Base-by-base conservation (phyloP, 2,797 vertebrate genomes). In the Rallus crepitans region DNA sequence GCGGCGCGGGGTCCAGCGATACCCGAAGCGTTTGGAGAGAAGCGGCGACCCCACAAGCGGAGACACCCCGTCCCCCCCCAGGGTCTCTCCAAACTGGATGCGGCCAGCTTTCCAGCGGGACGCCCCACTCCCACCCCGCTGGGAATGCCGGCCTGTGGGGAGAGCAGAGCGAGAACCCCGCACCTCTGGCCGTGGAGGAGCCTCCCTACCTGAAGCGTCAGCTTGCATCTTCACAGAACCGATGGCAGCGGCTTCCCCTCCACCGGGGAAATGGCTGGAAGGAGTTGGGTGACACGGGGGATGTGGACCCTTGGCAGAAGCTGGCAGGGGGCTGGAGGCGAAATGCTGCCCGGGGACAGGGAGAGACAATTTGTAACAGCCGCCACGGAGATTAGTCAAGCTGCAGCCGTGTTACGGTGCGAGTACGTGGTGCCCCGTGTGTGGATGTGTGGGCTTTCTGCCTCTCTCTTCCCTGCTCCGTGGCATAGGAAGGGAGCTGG, bases 1-100 rank as follows among this genome's bases (percentile, higher is more conserved):
- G 35, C 35, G 31, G 45, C 6, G 4, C 6, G 1, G 56, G 11
- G 11, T 31, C 31, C 3, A 4, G 60, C 4, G 2, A 7, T 39
- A 17, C 37, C 40, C 11, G 2, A 39, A 50, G 53, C 4, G 3
- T 85, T 66, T 17, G n/a, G n/a, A 30, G 23, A n/a, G 73, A 55
- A 8, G 20, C 9, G 2, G 10, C 2, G 8, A 50, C 7, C 11
- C 50, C 27, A 0, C 9, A 6, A 50, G 27, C 12, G 2, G 19
- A 70, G 80, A 40, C 21, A 9, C 14, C 27, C 30, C 23, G 8
- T 35, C 35, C 15, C 4, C 33, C 4, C 11, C 30, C 10, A 0
- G 21, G 30, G 9, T 25, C 23, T 76, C 17, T 13, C 13, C 71
- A 6, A 19, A 27, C 7, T 16, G 87, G 45, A 30, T 25, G 4